A percentile compares a stretch with the other conserved stretches of the same genome.
Evolutionary conservation across 2,797 vertebrate genomes (phyloP).

Genomic region (Apodemus agrarius): DNA sequence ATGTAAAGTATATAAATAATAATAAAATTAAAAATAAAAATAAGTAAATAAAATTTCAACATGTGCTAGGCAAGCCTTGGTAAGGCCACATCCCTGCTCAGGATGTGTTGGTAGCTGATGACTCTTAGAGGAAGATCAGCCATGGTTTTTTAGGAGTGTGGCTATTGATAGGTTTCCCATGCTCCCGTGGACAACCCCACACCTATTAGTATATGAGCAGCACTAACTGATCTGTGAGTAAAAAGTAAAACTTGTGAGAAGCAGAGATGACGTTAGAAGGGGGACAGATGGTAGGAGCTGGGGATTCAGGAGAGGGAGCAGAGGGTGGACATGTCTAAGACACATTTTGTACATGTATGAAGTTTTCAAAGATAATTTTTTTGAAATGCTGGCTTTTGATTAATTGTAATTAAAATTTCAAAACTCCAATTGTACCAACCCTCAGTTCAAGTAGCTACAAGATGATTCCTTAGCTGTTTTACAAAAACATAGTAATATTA

Average conservation of each 20-base stretch:
- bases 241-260: not conserved
- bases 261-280: not conserved
- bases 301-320: not conserved
- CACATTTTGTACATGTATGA: not conserved
- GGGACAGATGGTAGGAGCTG: no score
- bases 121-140: not conserved
- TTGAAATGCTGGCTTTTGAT: not conserved
- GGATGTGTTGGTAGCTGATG: not conserved
- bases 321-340: not conserved
- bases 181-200: not conserved
- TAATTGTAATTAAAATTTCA: slow-evolving; percentile 7
- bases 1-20: no score
- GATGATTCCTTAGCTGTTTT: not conserved
- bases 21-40: no score
- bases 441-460: not conserved
- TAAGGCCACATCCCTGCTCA: not conserved
- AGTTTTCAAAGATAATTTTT: not conserved
- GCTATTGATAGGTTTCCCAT: not conserved
- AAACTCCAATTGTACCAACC: not conserved
- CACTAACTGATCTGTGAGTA: not conserved
- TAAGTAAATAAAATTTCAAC: no score
- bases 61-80: not conserved
- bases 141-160: not conserved
- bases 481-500: not conserved
- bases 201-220: not conserved